Percentiles rank a stretch among this genome's conserved stretches.
phyloP scores from a whole-genome alignment of 2,888 invertebrate species.

The Aquatica leii region DNA sequence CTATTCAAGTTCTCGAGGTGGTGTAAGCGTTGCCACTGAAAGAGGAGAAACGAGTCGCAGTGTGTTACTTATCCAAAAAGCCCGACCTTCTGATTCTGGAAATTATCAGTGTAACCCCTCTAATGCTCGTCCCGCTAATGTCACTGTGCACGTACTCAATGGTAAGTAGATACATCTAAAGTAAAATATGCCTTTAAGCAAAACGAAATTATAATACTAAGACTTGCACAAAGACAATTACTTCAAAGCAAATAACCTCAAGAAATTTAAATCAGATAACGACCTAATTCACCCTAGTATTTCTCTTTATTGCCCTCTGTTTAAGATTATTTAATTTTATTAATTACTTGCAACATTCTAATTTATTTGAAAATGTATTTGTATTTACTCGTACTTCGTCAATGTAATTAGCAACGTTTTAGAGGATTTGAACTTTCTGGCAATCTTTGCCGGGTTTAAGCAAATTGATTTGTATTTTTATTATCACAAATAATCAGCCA shows the following conservation, averaged over 20 bases:
- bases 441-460: too few relatives aligned
- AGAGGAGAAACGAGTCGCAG: slow-evolving; percentile 91
- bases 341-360: too few relatives aligned
- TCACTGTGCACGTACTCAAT: slow-evolving; percentile 92
- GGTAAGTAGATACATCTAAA: slow-evolving; percentile 68
- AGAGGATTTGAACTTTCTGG: too few relatives aligned
- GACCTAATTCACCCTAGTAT: slow-evolving; percentile 13
- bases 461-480: too few relatives aligned
- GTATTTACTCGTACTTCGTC: too few relatives aligned
- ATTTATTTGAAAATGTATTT: too few relatives aligned
- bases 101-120: slow-evolving; percentile 94
- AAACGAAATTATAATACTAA: not conserved
- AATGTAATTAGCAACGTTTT: too few relatives aligned
- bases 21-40: slow-evolving; percentile 90
- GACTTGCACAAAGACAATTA: slow-evolving; percentile 18
- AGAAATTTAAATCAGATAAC: slow-evolving; percentile 21
- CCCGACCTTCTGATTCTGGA: slow-evolving; percentile 86
- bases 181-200: not conserved
- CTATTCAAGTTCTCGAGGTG: slow-evolving; percentile 90
- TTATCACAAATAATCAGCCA: too few relatives aligned
- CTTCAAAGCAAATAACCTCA: slow-evolving; percentile 8
- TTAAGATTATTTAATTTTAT: too few relatives aligned
- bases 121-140: slow-evolving; percentile 90
- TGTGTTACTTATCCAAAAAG: slow-evolving; percentile 87
- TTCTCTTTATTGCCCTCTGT: not conserved